Evolutionary conservation across 2,113 vertebrate genomes (phyloP).

Genomic region (Oryzias curvinotus): DNA sequence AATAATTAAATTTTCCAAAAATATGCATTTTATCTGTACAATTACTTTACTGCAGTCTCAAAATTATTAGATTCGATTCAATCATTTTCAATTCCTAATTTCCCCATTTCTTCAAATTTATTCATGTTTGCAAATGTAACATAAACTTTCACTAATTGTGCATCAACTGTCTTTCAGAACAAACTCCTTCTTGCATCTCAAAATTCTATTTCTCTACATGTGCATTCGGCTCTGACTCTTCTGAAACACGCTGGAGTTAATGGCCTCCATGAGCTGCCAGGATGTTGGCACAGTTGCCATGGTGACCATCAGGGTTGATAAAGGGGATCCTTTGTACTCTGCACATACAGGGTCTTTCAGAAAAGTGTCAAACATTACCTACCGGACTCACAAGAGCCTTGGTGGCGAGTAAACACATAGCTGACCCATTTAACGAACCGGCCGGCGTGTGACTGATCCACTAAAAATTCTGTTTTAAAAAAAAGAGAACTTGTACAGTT

Average conservation of each 20-base stretch:
- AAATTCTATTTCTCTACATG: background rate
- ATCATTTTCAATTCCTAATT: no score
- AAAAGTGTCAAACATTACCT: conserved; percentile 17
- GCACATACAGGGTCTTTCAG: conserved; percentile 41
- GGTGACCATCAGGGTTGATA: conserved; percentile 48
- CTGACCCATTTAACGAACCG: conserved; percentile 9
- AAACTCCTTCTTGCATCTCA: background rate
- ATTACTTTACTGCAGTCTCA: no score
- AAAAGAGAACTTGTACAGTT: background rate
- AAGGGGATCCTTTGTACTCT: conserved; percentile 40
- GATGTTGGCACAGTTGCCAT: conserved; percentile 63
- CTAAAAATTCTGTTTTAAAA: background rate
- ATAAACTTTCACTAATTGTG: no score
- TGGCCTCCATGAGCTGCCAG: conserved; percentile 29
- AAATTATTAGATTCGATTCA: no score
- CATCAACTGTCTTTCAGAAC: background rate
- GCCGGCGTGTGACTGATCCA: background rate
- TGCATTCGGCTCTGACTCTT: conserved; percentile 12
- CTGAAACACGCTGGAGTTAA: conserved; percentile 31
- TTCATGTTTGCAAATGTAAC: no score
- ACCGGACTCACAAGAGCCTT: conserved; percentile 8
- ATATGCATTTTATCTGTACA: no score
- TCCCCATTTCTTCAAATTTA: no score
- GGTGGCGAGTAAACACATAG: conserved; percentile 7
- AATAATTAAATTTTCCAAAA: no score